Percentiles rank a stretch among this genome's conserved stretches.
phyloP scores from a whole-genome alignment of 64 coral and sea anemone genomes.

The Pocillopora verrucosa region DNA sequence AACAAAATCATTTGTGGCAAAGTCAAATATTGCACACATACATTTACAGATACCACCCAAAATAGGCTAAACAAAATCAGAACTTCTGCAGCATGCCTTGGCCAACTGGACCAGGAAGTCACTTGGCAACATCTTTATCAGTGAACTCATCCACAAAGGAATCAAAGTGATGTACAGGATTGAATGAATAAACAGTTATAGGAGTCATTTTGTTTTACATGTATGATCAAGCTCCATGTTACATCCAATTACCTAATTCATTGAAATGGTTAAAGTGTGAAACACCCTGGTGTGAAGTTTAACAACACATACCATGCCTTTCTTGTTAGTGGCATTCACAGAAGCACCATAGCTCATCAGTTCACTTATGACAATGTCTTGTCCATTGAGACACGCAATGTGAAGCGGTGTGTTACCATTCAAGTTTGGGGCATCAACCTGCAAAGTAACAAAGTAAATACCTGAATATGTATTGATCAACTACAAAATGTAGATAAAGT shows the following conservation, averaged over 20 bases:
- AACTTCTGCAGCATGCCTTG: no score
- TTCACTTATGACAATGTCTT: slow-evolving; percentile 96
- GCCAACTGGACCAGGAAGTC: no score
- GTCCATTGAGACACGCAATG: slow-evolving; percentile 92
- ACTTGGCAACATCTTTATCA: no score
- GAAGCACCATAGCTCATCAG: slow-evolving; percentile 84
- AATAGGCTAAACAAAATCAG: no score
- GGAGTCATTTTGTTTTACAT: no score
- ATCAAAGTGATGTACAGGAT: no score
- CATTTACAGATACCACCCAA: no score
- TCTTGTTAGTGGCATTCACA: slow-evolving; percentile 93
- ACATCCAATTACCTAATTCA: no score
- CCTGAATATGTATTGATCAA: not conserved
- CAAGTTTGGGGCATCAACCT: slow-evolving; percentile 89
- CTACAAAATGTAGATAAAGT: not conserved
- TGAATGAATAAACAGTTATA: no score
- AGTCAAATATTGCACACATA: not conserved
- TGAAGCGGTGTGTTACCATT: slow-evolving; percentile 96
- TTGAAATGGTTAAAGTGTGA: not conserved
- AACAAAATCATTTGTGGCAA: not conserved
- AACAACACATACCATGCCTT: slow-evolving; percentile 78
- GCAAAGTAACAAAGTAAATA: not conserved
- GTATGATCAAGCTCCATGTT: no score
- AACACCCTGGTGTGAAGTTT: not conserved
- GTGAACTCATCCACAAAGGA: no score